phyloP scores from a whole-genome alignment of 2,797 vertebrate genomes.

The Stomatorhinus walkeri region DNA sequence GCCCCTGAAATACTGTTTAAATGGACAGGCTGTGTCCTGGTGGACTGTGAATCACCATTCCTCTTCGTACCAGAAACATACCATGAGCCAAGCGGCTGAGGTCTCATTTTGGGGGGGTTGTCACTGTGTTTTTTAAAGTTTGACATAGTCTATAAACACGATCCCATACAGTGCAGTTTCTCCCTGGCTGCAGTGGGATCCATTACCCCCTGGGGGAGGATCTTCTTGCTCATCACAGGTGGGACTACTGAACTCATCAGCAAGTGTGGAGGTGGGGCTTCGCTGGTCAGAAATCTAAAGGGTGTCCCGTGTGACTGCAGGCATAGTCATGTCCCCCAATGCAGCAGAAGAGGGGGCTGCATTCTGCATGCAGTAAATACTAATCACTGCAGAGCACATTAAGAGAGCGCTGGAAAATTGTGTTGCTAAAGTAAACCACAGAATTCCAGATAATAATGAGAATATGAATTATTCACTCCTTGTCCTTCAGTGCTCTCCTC shows the following conservation, averaged over 20 bases:
- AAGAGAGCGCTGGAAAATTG: background rate
- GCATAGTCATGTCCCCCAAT: conserved; percentile 22
- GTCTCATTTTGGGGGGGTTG: background rate
- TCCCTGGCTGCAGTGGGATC: conserved; percentile 24
- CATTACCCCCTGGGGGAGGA: background rate
- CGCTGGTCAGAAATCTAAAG: background rate
- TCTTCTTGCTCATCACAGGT: conserved; percentile 1
- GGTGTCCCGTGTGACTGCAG: conserved; percentile 15
- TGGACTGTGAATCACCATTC: background rate
- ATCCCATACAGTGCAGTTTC: conserved; percentile 26
- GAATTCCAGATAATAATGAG: background rate
- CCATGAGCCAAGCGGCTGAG: background rate
- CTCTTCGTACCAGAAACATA: background rate
- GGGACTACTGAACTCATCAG: background rate
- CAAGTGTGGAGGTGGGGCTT: conserved; percentile 7
- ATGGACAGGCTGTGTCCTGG: background rate
- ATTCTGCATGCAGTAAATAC: background rate
- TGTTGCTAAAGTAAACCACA: background rate
- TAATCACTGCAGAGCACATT: background rate
- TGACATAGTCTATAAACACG: background rate
- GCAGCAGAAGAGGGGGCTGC: background rate
- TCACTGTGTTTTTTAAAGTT: background rate
- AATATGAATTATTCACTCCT: background rate
- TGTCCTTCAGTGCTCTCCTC: background rate
- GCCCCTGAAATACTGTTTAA: background rate